Percentiles rank a stretch among this genome's conserved stretches.
phyloP scores from a whole-genome alignment of 2,888 invertebrate genomes.

The Busseola fusca region DNA sequence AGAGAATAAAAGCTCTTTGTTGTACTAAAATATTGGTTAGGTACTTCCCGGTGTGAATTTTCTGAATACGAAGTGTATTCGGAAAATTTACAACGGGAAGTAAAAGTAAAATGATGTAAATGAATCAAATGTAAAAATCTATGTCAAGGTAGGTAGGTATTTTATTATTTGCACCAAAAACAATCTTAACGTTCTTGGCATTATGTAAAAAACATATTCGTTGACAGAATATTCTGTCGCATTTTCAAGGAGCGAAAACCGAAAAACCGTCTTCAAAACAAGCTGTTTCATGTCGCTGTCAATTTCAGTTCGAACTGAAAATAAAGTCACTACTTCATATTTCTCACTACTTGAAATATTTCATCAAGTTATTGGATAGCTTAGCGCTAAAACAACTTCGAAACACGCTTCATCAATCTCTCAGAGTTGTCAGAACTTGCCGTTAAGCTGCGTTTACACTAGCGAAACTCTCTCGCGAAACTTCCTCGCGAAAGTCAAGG shows the following conservation, averaged over 20 bases:
- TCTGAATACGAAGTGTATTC: background rate
- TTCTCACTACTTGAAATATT: slow-evolving; percentile 6
- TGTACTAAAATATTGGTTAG: background rate
- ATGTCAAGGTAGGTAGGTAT: background rate
- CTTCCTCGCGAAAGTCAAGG: no score
- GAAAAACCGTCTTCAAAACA: background rate
- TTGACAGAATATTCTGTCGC: background rate
- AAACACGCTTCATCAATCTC: slow-evolving; percentile 32
- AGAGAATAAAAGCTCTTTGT: background rate
- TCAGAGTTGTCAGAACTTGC: slow-evolving; percentile 27
- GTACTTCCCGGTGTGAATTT: background rate
- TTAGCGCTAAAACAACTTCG: slow-evolving; percentile 8
- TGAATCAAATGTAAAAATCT: background rate
- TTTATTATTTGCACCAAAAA: background rate
- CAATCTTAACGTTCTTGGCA: background rate
- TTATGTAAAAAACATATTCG: background rate
- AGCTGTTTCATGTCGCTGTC: background rate
- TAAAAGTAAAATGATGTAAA: no score
- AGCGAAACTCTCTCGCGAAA: no score
- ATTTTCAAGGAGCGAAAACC: background rate
- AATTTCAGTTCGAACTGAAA: background rate
- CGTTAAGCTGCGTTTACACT: no score
- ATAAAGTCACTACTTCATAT: background rate
- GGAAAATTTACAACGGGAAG: no score
- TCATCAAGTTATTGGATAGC: background rate